Percentiles rank a stretch among this genome's conserved stretches.
These are phyloP conservation scores for Falco rusticolus DNA, from an alignment of 2,797 vertebrate genomes.

Conservation along the genomic window DNA sequence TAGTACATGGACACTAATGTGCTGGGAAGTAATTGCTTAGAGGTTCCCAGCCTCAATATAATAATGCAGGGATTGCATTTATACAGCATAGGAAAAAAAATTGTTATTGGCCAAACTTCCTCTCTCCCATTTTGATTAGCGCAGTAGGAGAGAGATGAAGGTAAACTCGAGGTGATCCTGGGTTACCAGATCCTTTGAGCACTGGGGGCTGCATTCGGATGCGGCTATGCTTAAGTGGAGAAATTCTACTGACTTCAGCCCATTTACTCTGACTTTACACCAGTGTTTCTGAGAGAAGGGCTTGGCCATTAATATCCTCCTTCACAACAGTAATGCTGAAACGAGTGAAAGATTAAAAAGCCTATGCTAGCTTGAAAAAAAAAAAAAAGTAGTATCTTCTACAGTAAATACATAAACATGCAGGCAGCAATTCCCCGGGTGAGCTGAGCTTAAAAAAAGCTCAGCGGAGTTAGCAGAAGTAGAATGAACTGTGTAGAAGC, in stretches of 20 bases:
- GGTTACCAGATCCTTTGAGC: neutral
- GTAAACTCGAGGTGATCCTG: neutral
- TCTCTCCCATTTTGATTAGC: conserved; percentile 51
- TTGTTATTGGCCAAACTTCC: conserved; percentile 15
- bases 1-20: conserved; percentile 68
- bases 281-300: neutral
- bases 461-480: conserved; percentile 23
- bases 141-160: neutral
- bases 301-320: neutral
- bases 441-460: conserved; percentile 39
- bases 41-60: conserved; percentile 67
- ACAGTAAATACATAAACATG: conserved; percentile 63
- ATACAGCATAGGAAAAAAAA: neutral
- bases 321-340: conserved; percentile 33
- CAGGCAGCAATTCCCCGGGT: conserved; percentile 30
- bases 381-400: neutral
- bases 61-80: conserved; percentile 71
- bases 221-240: neutral
- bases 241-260: neutral
- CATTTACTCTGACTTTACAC: conserved; percentile 22
- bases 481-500: conserved; percentile 11
- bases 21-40: conserved; percentile 73
- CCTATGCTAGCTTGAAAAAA: neutral
- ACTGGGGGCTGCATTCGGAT: neutral
- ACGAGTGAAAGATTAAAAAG: conserved; percentile 42